phyloP scores from a whole-genome alignment of 2,888 invertebrate genomes.

The Dascillus cervinus region DNA sequence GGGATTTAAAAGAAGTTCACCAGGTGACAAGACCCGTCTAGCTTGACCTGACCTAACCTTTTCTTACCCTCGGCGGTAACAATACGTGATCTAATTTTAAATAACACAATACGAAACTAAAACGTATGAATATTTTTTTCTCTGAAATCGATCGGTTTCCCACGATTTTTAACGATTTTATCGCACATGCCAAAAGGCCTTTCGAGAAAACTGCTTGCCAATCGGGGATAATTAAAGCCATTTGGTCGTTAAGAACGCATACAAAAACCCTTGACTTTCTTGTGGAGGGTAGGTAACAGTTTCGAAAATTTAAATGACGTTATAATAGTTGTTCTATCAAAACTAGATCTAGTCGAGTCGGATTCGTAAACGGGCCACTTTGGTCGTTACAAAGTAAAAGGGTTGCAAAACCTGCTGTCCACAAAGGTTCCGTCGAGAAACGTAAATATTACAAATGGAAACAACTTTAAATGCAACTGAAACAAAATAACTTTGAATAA shows the following conservation, averaged over 20 bases:
- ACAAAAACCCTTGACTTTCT: too few relatives aligned
- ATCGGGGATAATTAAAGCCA: too few relatives aligned
- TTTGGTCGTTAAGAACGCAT: too few relatives aligned
- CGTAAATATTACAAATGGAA: too few relatives aligned
- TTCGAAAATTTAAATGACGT: conserved; percentile 1
- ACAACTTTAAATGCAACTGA: too few relatives aligned
- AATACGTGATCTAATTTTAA: conserved; percentile 41
- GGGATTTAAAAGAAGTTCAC: too few relatives aligned
- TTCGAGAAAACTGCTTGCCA: too few relatives aligned
- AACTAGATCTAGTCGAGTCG: conserved; percentile 14
- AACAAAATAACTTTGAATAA: too few relatives aligned
- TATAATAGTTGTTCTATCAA: conserved; percentile 6
- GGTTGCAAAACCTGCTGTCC: conserved; percentile 9
- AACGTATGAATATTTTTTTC: conserved; percentile 34
- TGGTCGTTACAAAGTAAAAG: conserved; percentile 9
- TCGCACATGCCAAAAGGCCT: too few relatives aligned
- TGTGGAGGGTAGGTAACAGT: conserved; percentile 1
- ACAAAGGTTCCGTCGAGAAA: conserved; percentile 9
- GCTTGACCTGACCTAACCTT: conserved; percentile 33
- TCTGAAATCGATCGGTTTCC: conserved; percentile 28
- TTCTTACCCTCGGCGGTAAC: conserved; percentile 23
- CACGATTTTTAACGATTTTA: too few relatives aligned
- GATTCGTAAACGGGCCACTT: conserved; percentile 18
- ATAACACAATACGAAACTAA: conserved; percentile 33
- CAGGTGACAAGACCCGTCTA: conserved; percentile 31